Evolutionary conservation across 2,888 invertebrate genomes (phyloP), one percentile per base, ranked within the genome.

Genomic region (Drosophila stalkeri): DNA sequence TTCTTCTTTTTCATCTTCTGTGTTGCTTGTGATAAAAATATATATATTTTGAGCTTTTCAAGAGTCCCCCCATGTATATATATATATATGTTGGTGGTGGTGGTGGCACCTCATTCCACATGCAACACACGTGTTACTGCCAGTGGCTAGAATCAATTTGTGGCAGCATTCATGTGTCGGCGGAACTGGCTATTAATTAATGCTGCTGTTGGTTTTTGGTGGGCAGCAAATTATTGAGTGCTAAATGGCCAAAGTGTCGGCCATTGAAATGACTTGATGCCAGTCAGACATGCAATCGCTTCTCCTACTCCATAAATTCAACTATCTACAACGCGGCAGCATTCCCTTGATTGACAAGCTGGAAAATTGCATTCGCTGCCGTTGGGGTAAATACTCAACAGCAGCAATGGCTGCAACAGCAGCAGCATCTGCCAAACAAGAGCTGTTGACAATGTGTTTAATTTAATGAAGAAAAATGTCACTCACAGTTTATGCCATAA

Each of bases 391-490:
- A n/a, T 31, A 9, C 16, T 35, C 54, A 54, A 12, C 27, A 3
- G 6, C 23, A 18, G 37, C 51, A n/a, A 33, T 44, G 11, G n/a
- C 37, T 2, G 1, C 54, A 39, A 0, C 23, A 4, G 2, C 18
- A 16, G 43, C 47, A 56, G 44, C 64, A 55, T 67, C 54, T 62
- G 56, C 60, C 52, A 52, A 70, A 60, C 63, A 55, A 64, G 69
- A 64, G 67, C 70, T 75, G 80, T 64, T 79, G 80, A 81, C 80
- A 80, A 81, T 75, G 72, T 81, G 81, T 78, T 75, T 46, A 75
- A 75, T 81, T 81, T 72, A 75, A 80, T 81, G 81, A 81, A 79
- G 79, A 81, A 69, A 81, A 76, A 78, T 80, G 81, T 81, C 80
- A 78, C 64, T 81, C 81, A 72, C 80, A 65, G 70, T 72, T 70